Evolutionary conservation across 2,888 invertebrate genomes (phyloP).

Genomic region (Eurytoma californica): DNA sequence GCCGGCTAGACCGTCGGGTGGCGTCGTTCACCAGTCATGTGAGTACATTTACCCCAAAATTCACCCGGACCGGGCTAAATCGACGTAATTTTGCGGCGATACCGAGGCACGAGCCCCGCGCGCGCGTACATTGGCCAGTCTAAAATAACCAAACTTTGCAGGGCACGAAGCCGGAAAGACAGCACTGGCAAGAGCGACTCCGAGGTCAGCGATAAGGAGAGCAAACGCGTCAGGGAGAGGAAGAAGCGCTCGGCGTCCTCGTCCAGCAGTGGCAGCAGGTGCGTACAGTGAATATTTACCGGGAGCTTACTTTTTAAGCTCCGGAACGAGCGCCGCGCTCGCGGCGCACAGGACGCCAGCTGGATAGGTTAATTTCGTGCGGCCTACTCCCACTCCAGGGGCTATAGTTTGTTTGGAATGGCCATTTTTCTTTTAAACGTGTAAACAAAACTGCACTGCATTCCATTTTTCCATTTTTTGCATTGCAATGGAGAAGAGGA

Average conservation of each 20-base stretch:
- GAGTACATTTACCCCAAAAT: constrained; percentile 12
- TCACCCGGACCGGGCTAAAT: background rate
- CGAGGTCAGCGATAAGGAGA: constrained; percentile 83
- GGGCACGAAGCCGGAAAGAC: constrained; percentile 86
- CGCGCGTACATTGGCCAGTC: background rate
- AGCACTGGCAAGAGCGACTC: constrained; percentile 77
- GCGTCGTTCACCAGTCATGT: constrained; percentile 49
- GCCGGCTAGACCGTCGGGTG: constrained; percentile 32
- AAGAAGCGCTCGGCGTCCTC: constrained; percentile 86
- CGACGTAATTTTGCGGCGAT: background rate
- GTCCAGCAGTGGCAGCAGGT: constrained; percentile 88
- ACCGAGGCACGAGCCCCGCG: no score
- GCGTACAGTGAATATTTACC: constrained; percentile 68
- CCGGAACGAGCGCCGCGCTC: no score
- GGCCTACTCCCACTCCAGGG: no score
- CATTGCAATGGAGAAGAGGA: no score
- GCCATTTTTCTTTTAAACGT: no score
- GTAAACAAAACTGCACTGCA: no score
- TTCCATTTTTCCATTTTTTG: no score
- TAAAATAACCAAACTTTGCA: constrained; percentile 66
- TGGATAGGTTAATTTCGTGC: background rate
- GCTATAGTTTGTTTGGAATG: no score
- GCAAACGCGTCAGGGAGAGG: constrained; percentile 80
- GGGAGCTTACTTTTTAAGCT: no score
- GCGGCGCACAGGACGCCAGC: no score